A percentile compares a stretch with the other conserved stretches of the same genome.
Conservation (phyloP, 2,888 invertebrate genomes). For the Merodon equestris region DNA sequence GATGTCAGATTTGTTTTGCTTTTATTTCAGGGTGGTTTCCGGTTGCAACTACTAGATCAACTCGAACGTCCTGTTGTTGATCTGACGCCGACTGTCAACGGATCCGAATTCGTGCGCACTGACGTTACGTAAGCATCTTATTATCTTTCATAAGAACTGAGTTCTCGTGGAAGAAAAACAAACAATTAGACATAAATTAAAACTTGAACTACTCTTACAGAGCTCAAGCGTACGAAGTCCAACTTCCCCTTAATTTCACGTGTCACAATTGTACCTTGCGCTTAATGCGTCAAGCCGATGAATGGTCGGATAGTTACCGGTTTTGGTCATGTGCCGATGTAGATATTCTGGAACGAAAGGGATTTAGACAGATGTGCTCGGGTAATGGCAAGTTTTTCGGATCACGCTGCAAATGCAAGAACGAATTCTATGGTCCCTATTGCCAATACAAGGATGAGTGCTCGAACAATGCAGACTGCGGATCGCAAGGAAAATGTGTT, state of each 20-base stretch:
- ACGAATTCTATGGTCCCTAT: constrained; percentile 88
- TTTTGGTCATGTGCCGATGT: constrained; percentile 99
- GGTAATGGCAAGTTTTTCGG: constrained; percentile 90
- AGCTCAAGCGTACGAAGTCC: constrained; percentile 89
- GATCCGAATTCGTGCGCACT: constrained; percentile 88
- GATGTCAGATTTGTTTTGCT: too few relatives aligned
- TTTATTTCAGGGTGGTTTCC: constrained; percentile 90
- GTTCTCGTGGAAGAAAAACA: too few relatives aligned
- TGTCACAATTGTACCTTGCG: constrained; percentile 95
- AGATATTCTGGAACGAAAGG: constrained; percentile 87
- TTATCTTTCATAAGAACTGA: too few relatives aligned
- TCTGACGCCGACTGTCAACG: constrained; percentile 89
- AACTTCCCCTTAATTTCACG: constrained; percentile 88
- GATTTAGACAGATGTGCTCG: constrained; percentile 90
- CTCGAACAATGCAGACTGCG: constrained; percentile 90
- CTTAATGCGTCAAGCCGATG: constrained; percentile 92
- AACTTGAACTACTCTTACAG: constrained; percentile 79
- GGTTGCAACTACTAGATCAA: constrained; percentile 91
- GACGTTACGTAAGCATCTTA: constrained; percentile 92
- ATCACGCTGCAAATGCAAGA: constrained; percentile 89
- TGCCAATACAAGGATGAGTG: constrained; percentile 96
- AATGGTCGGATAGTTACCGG: constrained; percentile 91
- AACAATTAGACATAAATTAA: constrained; percentile 7
- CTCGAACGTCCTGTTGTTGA: constrained; percentile 91
- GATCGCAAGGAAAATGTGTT: constrained; percentile 90